These are phyloP conservation scores for Trichogramma evanescens DNA, from an alignment of 2,888 invertebrate species.

Conservation along the genomic window DNA sequence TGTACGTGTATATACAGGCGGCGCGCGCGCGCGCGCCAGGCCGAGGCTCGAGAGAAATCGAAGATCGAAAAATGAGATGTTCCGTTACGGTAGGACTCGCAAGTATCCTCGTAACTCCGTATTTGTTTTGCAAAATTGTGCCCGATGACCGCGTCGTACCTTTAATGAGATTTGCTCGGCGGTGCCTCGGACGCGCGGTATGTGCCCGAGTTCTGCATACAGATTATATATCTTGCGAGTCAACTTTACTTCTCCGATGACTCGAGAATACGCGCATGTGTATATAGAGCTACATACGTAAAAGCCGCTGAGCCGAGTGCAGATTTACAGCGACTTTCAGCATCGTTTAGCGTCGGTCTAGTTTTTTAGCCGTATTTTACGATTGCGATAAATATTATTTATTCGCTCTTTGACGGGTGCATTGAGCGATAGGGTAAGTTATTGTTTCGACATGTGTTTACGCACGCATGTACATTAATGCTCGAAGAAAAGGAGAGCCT, in stretches of 20 bases:
- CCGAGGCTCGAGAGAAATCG: conserved; percentile 6
- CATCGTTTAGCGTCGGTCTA: conserved; percentile 22
- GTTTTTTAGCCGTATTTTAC: conserved; percentile 14
- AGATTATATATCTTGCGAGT: too few relatives aligned
- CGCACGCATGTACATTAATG: too few relatives aligned
- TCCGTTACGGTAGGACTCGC: not conserved
- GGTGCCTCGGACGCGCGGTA: too few relatives aligned
- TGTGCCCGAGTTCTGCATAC: too few relatives aligned
- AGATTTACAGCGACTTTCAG: conserved; percentile 18
- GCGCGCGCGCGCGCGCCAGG: not conserved
- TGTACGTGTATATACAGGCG: not conserved
- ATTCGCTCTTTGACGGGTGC: conserved; percentile 4
- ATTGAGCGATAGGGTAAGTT: not conserved
- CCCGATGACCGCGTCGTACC: too few relatives aligned
- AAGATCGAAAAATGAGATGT: not conserved
- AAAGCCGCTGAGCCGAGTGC: not conserved
- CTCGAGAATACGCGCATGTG: too few relatives aligned
- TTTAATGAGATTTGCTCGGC: too few relatives aligned
- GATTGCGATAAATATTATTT: conserved; percentile 19
- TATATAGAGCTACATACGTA: too few relatives aligned
- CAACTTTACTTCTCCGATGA: too few relatives aligned
- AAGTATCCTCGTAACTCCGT: conserved; percentile 14
- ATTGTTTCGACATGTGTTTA: too few relatives aligned
- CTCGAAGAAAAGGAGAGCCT: too few relatives aligned
- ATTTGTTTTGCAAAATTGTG: conserved; percentile 23